A percentile compares a stretch with the other conserved stretches of the same genome.
phyloP scores from a whole-genome alignment of 2,797 vertebrate species.

The Spondyliosoma cantharus region DNA sequence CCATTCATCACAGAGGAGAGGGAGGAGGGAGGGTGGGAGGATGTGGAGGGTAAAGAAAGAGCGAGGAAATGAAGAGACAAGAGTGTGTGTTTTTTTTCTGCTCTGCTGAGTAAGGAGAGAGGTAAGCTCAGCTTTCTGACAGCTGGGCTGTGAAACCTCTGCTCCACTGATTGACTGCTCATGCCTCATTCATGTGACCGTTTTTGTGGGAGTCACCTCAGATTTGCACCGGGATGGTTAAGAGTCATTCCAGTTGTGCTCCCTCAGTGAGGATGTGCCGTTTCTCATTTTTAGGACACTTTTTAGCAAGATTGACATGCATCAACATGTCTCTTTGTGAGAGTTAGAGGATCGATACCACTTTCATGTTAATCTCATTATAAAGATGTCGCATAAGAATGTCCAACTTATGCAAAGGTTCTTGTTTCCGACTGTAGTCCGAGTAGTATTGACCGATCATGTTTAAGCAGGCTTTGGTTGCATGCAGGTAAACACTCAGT shows the following conservation, averaged over 20 bases:
- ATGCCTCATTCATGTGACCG: constrained; percentile 48
- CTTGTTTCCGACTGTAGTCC: too few species aligned
- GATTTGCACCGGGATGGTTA: constrained; percentile 20
- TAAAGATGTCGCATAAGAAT: too few species aligned
- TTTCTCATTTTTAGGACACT: not conserved
- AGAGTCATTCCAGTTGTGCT: not conserved
- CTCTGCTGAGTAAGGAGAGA: constrained; percentile 81
- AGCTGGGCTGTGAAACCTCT: constrained; percentile 75
- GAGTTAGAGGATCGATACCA: too few species aligned
- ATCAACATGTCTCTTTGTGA: too few species aligned
- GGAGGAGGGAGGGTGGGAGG: constrained; percentile 44
- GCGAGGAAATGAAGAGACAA: constrained; percentile 80
- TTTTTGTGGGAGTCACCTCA: constrained; percentile 37
- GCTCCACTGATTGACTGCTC: constrained; percentile 67
- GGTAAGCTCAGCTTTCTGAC: constrained; percentile 76
- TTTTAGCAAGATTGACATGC: too few species aligned
- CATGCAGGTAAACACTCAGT: too few species aligned
- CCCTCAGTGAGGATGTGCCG: not conserved
- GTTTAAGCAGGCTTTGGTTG: too few species aligned
- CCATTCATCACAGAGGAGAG: constrained; percentile 81
- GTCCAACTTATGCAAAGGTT: too few species aligned
- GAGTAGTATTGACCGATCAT: too few species aligned
- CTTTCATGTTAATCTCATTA: too few species aligned
- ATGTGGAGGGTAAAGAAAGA: constrained; percentile 66
- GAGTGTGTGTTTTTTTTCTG: constrained; percentile 69